phyloP scores from a whole-genome alignment of 2,113 vertebrate genomes.

The Agelaius tricolor region DNA sequence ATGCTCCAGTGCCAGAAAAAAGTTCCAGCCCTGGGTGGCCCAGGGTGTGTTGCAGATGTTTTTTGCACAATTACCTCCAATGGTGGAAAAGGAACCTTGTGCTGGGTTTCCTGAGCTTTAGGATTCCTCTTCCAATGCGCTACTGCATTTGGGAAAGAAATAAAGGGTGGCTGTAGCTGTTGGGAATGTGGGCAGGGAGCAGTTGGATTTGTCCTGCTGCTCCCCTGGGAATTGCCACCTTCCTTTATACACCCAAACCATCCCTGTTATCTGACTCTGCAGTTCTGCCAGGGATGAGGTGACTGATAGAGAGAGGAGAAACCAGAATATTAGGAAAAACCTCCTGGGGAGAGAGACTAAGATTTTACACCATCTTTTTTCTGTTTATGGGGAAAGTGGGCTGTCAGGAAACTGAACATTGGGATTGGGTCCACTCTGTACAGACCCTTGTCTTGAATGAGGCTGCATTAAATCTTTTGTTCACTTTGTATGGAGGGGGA shows the following conservation, averaged over 20 bases:
- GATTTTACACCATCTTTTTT: neutral
- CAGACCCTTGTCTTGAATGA: neutral
- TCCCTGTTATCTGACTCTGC: neutral
- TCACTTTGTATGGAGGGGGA: rapidly evolving
- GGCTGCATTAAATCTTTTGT: neutral
- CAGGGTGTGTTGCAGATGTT: neutral
- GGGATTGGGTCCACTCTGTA: neutral
- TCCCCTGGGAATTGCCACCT: neutral
- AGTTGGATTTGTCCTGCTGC: neutral
- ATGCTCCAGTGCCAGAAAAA: neutral
- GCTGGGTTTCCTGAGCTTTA: neutral
- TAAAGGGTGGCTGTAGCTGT: neutral
- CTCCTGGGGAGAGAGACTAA: neutral
- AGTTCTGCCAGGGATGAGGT: neutral
- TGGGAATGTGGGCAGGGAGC: neutral
- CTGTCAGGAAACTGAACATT: neutral
- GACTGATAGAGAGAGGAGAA: neutral
- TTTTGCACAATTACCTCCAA: neutral
- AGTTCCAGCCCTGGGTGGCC: neutral
- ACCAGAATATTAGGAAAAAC: neutral
- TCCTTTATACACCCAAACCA: neutral
- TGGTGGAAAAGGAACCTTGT: neutral
- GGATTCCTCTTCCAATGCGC: neutral
- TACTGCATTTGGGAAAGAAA: neutral
- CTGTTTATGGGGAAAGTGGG: neutral